Base-by-base conservation (phyloP, 2,888 invertebrate species). In the Drosophila peninsularis region DNA sequence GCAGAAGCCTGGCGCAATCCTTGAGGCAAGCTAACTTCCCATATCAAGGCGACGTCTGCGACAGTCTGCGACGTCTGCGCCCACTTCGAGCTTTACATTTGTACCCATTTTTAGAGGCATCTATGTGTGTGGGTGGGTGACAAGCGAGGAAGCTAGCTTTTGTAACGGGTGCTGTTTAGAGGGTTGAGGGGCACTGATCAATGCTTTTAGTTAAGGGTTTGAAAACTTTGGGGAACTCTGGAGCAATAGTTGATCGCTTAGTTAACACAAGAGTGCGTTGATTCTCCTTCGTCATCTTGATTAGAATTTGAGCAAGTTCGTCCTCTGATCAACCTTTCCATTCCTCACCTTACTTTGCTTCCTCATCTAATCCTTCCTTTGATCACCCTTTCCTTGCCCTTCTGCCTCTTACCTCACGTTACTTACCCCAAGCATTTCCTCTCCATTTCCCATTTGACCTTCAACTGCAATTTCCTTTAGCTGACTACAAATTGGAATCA, bases 1-100 rank as follows among this genome's bases (percentile, higher is more conserved):
- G 80, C 83, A 86, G 72, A 83, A 78, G 73, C 70, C 83, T 77
- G 68, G 68, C 71, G 56, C 73, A 85, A 70, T 78, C 62, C 66
- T 56, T 55, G 62, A 55, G 63, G 24, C 62, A 30, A 36, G 44
- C 49, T 56, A 49, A 55, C 55, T 44, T 11, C 34, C 53, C 42
- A 64, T 57, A 57, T 53, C 58, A 53, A 56, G 41, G 49, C 58
- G 45, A 17, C 14, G 54, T 53, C 49, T 55, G 50, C 45, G 57
- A 79, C 75, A 70, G 75, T 78, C 78, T 68, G 53, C 52, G 42
- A n/a, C n/a, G n/a, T n/a, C n/a, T 57, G 62, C 14, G 42, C 21
- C 49, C 37, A 11, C 42, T 41, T 21, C 9, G 21, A 24, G 19
- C 34, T 34, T 21, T 9, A 19, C 24, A 37, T 37, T 37, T 37